Evolutionary conservation across 2,797 vertebrate species (phyloP).

Genomic region (Squalus acanthias): DNA sequence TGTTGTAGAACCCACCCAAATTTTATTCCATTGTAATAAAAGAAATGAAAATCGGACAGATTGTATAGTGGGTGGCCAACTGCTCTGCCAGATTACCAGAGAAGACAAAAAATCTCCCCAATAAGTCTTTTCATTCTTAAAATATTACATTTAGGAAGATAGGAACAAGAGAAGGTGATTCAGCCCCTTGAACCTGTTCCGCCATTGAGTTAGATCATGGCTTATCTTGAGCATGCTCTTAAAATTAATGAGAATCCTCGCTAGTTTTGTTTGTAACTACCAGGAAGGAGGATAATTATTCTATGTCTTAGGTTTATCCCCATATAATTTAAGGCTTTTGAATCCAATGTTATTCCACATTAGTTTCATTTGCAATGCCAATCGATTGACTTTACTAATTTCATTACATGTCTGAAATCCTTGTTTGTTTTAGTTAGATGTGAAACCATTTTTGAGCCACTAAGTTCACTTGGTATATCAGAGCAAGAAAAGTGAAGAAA

Average conservation of each 20-base stretch:
- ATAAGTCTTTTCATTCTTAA: not conserved
- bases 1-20: not conserved
- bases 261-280: not conserved
- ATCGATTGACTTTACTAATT: not conserved
- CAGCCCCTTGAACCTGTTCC: not conserved
- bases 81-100: not conserved
- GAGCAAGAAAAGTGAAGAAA: constrained; percentile 1
- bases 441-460: not conserved
- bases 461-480: not conserved
- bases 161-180: not conserved
- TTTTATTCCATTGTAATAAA: not conserved
- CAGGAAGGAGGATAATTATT: not conserved
- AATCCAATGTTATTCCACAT: not conserved
- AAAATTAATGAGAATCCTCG: not conserved
- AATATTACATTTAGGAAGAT: not conserved
- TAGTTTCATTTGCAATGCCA: not conserved
- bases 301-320: not conserved
- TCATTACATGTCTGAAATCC: not conserved
- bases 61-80: not conserved
- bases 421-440: not conserved
- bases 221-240: not conserved
- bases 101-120: not conserved
- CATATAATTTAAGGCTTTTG: not conserved
- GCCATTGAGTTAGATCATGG: not conserved
- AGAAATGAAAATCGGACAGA: not conserved